phyloP scores from a whole-genome alignment of 53 echinoderm and acorn worm genomes.

The Arbacia lixula region DNA sequence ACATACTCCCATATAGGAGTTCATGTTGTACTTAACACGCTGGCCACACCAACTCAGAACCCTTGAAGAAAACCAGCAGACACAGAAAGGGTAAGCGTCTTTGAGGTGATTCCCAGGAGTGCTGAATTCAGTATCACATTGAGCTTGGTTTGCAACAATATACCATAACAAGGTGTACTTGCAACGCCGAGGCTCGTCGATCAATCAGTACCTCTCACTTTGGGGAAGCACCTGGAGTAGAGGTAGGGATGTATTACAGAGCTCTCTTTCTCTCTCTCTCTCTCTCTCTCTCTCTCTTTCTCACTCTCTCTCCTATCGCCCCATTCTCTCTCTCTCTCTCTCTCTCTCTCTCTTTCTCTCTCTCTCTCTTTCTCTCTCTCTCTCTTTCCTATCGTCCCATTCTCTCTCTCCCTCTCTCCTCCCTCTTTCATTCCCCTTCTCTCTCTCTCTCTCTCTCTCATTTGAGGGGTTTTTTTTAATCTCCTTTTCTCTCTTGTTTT shows the following conservation, averaged over 20 bases:
- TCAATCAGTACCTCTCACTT: slow-evolving; percentile 24
- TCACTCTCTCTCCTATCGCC: background rate
- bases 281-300: background rate
- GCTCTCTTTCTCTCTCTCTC: background rate
- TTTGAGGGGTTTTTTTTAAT: no score
- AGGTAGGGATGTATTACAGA: slow-evolving; percentile 16
- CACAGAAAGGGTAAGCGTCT: no score
- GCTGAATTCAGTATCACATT: background rate
- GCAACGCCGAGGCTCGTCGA: slow-evolving; percentile 5
- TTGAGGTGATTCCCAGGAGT: background rate
- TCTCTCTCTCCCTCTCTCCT: no score
- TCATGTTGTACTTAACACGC: no score
- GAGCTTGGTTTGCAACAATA: slow-evolving; percentile 17
- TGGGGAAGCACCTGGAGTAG: slow-evolving; percentile 12
- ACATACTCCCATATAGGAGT: no score
- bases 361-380: background rate
- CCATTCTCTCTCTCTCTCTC: background rate
- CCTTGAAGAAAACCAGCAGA: no score
- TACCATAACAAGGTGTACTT: slow-evolving; percentile 16
- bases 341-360: background rate
- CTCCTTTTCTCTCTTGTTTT: no score
- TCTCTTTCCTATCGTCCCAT: background rate
- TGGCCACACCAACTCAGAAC: no score
- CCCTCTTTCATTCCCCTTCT: background rate
- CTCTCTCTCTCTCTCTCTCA: background rate